Conservation (phyloP, 2,888 invertebrate species). For the Sinodicranocentrus sp. region DNA sequence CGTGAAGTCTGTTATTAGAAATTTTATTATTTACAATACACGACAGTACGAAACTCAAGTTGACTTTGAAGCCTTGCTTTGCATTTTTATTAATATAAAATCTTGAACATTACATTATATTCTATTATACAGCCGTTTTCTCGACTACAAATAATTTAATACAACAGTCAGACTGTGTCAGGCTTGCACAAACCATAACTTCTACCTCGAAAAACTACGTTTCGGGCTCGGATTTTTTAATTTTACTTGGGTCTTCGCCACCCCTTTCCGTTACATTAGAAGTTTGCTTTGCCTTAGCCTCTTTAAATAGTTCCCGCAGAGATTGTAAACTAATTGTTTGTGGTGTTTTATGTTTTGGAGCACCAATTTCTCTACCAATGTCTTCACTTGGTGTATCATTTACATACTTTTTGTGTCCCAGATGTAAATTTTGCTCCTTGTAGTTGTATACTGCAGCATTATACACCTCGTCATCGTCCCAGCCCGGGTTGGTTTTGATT, state of each 20-base stretch:
- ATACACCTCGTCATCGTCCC: conserved; percentile 81
- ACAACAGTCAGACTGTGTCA: background rate
- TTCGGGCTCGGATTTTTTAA: background rate
- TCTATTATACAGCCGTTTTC: background rate
- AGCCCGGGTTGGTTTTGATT: conserved; percentile 80
- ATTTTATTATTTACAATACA: background rate
- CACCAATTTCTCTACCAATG: background rate
- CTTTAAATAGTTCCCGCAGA: conserved; percentile 66
- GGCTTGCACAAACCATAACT: too few species aligned
- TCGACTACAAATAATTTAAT: background rate
- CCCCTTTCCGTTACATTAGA: too few species aligned
- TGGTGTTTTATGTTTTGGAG: conserved; percentile 35
- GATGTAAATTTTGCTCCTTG: background rate
- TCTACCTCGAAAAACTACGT: background rate
- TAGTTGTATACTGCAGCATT: conserved; percentile 78
- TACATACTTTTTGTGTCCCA: background rate
- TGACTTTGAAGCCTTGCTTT: background rate
- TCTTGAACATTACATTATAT: background rate
- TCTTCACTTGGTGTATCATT: background rate
- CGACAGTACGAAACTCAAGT: background rate
- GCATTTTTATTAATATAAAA: background rate
- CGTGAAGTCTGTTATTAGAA: too few species aligned
- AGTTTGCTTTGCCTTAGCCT: conserved; percentile 64
- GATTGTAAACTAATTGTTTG: conserved; percentile 68
- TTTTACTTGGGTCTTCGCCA: background rate